Evolutionary conservation across 2,797 vertebrate species (phyloP), one percentile per base, ranked within the genome.

Genomic region (Otolemur crassicaudatus): DNA sequence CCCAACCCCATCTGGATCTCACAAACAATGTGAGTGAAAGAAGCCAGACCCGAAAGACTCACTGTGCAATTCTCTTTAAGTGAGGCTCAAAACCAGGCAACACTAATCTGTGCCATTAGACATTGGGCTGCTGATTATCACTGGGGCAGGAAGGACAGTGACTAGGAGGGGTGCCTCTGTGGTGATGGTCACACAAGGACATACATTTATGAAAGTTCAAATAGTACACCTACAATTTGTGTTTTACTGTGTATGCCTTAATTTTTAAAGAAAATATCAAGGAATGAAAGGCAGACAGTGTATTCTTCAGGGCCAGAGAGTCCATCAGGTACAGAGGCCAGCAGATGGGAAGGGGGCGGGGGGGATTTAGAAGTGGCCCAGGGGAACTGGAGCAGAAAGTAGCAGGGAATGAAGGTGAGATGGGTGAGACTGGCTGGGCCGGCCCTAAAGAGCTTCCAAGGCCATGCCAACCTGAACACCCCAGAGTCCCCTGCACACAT

Each of bases 321-420:
- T 3, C 76, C 17, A 17, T 1, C 3, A 0, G 67, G 53, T 13
- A 29, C 53, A 63, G 46, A 77, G 29, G 17, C 27, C 25, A 31
- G 79, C 67, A 75, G 72, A 37, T 6, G 34, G 69, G n/a, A 53
- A 31, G 2, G 34, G 34, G 34, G n/a, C 3, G 3, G 19, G 7
- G 31, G 20, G 7, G 27, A 6, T 7, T 20, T 5, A 14, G 34
- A 56, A 63, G 46, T 23, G 19, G 29, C 22, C 31, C 43, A 2
- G 37, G 46, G 72, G 65, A 77, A 19, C 60, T 7, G 2, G 56
- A 12, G 23, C 11, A 34, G 43, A 29, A n/a, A 4, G 75, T 20
- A 67, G 16, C n/a, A n/a, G 34, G 34, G 12, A 5, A 7, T 1
- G 25, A 10, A 40, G 61, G 2, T 0, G 0, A 58, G 20, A 14